A percentile compares a stretch with the other conserved stretches of the same genome.
Conservation (phyloP, 1,140 invertebrate genomes). For the Linepithema humile region DNA sequence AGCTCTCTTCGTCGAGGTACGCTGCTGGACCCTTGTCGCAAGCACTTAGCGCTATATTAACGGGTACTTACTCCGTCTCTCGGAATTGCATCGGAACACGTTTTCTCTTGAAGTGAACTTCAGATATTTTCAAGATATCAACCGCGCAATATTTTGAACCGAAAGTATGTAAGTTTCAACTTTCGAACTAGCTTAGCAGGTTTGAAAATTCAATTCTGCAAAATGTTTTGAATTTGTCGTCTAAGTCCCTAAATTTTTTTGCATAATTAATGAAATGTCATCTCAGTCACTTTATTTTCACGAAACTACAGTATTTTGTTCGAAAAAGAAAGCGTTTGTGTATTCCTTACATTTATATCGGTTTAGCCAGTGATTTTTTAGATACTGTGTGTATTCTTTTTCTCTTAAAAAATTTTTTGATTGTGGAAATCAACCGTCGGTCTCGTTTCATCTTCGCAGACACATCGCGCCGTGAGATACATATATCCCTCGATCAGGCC, state of each 20-base stretch:
- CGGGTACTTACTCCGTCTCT: not conserved
- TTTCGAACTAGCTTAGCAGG: too few relatives aligned
- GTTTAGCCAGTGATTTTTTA: too few relatives aligned
- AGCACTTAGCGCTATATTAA: conserved; percentile 20
- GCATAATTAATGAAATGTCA: too few relatives aligned
- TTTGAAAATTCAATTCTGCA: too few relatives aligned
- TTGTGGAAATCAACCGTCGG: not conserved
- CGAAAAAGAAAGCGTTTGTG: too few relatives aligned
- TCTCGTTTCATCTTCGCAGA: conserved; percentile 1
- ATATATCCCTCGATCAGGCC: not conserved
- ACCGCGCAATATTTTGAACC: not conserved
- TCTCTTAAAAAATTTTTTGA: not conserved
- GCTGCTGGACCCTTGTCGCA: conserved; percentile 19
- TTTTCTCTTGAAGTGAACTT: not conserved
- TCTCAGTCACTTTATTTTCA: too few relatives aligned
- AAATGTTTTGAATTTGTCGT: too few relatives aligned
- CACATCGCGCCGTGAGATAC: not conserved
- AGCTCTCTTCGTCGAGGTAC: conserved; percentile 12
- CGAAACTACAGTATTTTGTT: too few relatives aligned
- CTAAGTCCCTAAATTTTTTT: too few relatives aligned
- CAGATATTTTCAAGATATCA: not conserved
- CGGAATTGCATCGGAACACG: not conserved
- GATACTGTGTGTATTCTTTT: not conserved
- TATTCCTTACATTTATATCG: too few relatives aligned
- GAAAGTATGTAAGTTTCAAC: too few relatives aligned